Base-by-base conservation (phyloP, 2,797 vertebrate species). In the Acipenser ruthenus region DNA sequence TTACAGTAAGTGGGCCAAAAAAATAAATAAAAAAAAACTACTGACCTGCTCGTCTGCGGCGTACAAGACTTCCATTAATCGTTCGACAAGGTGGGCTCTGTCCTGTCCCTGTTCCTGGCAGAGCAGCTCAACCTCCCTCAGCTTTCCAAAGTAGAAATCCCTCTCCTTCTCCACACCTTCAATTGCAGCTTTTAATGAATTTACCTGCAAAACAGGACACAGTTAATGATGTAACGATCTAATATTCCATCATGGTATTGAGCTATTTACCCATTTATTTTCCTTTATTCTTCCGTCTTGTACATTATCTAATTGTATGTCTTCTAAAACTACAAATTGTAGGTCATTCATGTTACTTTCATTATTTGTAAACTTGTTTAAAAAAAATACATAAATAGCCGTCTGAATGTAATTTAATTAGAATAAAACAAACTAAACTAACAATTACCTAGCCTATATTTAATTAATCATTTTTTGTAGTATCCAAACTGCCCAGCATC, bases 141-240 rank as follows among this genome's bases (percentile, higher is more conserved):
- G 86, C 84, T 99, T 99, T 69, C 95, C 93, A 55, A 99, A 99
- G 86, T 99, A 99, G 90, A 96, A 99, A 87, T 99, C 96, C 78
- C 97, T 89, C 85, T 99, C 97, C 79, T 98, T 99, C 83, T 99
- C 96, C 78, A 96, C 91, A 0, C 95, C 95, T 88, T 99, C 95
- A 73, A 99, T 92, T 75, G 94, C 94, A 78, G 88, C 85, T 86
- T 99, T 99, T 90, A 99, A 87, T 49, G 93, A 95, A 86, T 94
- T 94, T 83, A 99, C 87, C 97, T 99, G 73, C 9, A 64, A 65
- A 68, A 4, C 1, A 55, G 50, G 37, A 53, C 10, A 70, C 47
- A 18, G 7, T 59, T 13, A 55, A 59, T 37, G 37, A 37, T 4
- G 37, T 37, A 37, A 37, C 37, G 5, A 37, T 37, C 37, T 37